phyloP scores from a whole-genome alignment of 1,140 invertebrate genomes.

The Pseudomyrmex gracilis region DNA sequence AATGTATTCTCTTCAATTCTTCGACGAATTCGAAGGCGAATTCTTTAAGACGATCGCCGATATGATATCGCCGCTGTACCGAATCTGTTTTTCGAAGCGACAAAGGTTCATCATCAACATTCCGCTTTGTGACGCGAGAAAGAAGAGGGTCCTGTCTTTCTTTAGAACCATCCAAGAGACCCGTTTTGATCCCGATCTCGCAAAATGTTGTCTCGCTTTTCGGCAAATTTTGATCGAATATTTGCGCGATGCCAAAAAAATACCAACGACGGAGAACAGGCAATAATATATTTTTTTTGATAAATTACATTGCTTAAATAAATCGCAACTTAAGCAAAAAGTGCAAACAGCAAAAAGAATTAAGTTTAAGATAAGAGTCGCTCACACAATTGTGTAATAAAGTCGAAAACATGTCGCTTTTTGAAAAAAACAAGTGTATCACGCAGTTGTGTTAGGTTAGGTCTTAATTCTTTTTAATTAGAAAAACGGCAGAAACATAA shows the following conservation, averaged over 20 bases:
- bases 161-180: constrained; percentile 3
- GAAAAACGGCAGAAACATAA: no score
- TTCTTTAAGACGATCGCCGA: constrained; percentile 35
- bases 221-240: constrained; percentile 53
- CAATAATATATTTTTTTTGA: no score
- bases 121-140: constrained; percentile 56
- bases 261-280: no score
- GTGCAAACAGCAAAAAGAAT: no score
- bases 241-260: background rate
- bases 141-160: background rate
- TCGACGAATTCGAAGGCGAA: constrained; percentile 25
- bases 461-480: no score
- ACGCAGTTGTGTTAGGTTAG: no score
- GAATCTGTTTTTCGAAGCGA: constrained; percentile 50
- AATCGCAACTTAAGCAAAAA: no score
- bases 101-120: constrained; percentile 64
- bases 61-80: constrained; percentile 8
- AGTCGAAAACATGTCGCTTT: no score
- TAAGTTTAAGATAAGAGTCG: no score
- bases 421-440: no score
- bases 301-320: no score
- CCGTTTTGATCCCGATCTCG: constrained; percentile 5
- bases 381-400: no score
- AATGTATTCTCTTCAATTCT: background rate
- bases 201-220: constrained; percentile 37